phyloP scores from a whole-genome alignment of 2,888 invertebrate genomes.

The Tryphoninae sp. region DNA sequence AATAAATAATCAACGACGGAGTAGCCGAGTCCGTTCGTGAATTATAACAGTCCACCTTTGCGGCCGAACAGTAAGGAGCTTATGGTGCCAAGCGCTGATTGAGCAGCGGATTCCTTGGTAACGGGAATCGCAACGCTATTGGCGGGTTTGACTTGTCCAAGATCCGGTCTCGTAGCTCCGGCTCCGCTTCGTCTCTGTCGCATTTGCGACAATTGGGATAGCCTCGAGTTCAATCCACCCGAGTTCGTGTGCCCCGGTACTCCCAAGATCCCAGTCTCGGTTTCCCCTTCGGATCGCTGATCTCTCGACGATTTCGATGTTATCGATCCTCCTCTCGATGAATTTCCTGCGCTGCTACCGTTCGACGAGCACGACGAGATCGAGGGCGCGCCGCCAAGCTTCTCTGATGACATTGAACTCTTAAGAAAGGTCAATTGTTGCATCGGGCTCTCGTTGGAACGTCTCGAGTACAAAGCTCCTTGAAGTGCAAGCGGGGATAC shows the following conservation, averaged over 20 bases:
- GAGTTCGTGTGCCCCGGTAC: conserved; percentile 85
- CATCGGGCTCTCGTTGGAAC: conserved; percentile 89
- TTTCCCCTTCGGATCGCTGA: conserved; percentile 73
- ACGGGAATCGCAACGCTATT: conserved; percentile 68
- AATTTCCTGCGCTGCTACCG: conserved; percentile 32
- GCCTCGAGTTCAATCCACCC: conserved; percentile 83
- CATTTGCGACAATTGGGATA: conserved; percentile 71
- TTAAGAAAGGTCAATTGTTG: conserved; percentile 90
- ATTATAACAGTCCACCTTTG: conserved; percentile 91
- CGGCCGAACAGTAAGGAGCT: conserved; percentile 91
- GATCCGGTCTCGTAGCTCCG: conserved; percentile 84
- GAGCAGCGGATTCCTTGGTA: conserved; percentile 79
- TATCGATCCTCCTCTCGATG: conserved; percentile 50
- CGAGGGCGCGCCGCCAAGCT: conserved; percentile 69
- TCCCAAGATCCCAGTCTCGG: conserved; percentile 82
- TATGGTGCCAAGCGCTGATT: conserved; percentile 87
- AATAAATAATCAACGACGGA: conserved; percentile 27
- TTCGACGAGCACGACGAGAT: conserved; percentile 71
- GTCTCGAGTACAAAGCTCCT: conserved; percentile 84
- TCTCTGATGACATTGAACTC: conserved; percentile 79
- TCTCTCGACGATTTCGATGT: conserved; percentile 48
- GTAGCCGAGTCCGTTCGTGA: conserved; percentile 12
- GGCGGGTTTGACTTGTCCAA: conserved; percentile 83
- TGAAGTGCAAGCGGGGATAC: conserved; percentile 86
- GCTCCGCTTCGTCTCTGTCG: conserved; percentile 82